Evolutionary conservation across 1,140 invertebrate genomes (phyloP).

Genomic region (Scaptodrosophila lebanonensis): DNA sequence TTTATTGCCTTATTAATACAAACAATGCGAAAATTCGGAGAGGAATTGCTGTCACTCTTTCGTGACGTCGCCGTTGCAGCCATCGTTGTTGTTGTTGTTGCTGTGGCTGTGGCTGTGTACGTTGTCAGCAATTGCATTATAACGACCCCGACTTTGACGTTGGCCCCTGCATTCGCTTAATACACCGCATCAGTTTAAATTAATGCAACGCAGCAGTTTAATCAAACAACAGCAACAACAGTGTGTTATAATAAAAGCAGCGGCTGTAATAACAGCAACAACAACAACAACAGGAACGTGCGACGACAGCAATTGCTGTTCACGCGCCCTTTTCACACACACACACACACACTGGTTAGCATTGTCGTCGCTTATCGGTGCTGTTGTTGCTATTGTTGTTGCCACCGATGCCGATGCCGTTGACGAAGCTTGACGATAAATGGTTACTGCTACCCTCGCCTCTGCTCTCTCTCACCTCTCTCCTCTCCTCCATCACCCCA

Average conservation of each 20-base stretch:
- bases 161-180: constrained; percentile 25
- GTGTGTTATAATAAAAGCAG: no score
- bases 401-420: constrained; percentile 7
- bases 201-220: constrained; percentile 72
- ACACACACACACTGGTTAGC: constrained; percentile 6
- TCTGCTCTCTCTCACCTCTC: not conserved
- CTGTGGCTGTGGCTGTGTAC: constrained; percentile 6
- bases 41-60: constrained; percentile 70
- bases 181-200: constrained; percentile 70
- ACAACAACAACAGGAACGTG: constrained; percentile 33
- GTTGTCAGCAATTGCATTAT: constrained; percentile 64
- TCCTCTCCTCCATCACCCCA: not conserved
- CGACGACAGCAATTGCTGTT: constrained; percentile 52
- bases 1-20: constrained; percentile 53
- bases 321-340: constrained; percentile 12
- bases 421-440: constrained; percentile 15
- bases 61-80: not conserved
- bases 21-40: constrained; percentile 63
- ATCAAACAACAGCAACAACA: constrained; percentile 50
- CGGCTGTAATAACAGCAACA: constrained; percentile 7
- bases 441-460: constrained; percentile 9
- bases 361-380: constrained; percentile 36
- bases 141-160: constrained; percentile 20
- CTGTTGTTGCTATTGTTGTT: constrained; percentile 19
- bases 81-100: constrained; percentile 19